phyloP scores from a whole-genome alignment of 2,797 vertebrate genomes.

The Peromyscus attwateri region DNA sequence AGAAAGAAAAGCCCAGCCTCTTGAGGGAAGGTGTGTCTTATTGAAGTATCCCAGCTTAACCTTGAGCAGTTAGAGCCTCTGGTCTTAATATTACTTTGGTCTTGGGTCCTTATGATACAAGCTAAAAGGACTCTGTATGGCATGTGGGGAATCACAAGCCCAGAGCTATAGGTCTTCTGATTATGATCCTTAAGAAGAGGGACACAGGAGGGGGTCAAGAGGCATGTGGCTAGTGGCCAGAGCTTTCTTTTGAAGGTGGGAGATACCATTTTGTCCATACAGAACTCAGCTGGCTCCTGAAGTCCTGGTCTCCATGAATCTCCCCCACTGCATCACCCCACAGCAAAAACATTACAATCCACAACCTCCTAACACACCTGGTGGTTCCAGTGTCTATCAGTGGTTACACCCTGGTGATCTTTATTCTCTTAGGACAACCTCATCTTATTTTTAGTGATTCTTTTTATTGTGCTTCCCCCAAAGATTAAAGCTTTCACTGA shows the following conservation, averaged over 20 bases:
- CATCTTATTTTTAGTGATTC: neutral
- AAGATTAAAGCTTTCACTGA: neutral
- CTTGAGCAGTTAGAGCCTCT: neutral
- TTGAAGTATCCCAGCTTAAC: neutral
- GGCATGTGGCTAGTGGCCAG: too few relatives aligned
- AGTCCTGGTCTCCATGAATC: neutral
- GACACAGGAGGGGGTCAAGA: neutral
- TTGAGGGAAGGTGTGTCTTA: neutral
- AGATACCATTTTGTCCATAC: neutral
- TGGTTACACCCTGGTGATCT: neutral
- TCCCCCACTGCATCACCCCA: neutral
- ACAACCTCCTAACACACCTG: neutral
- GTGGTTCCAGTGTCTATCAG: neutral
- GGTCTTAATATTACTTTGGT: neutral
- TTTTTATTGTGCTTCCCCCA: neutral
- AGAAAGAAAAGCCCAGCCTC: neutral
- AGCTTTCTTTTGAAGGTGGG: neutral
- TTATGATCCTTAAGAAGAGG: neutral
- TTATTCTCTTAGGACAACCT: neutral
- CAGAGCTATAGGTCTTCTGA: neutral
- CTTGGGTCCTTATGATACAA: neutral
- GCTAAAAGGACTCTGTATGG: neutral
- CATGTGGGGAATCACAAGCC: neutral
- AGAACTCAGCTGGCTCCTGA: neutral
- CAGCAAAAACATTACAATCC: neutral